Evolutionary conservation across 2,797 vertebrate species (phyloP).

Genomic region (Caiman crocodilus): DNA sequence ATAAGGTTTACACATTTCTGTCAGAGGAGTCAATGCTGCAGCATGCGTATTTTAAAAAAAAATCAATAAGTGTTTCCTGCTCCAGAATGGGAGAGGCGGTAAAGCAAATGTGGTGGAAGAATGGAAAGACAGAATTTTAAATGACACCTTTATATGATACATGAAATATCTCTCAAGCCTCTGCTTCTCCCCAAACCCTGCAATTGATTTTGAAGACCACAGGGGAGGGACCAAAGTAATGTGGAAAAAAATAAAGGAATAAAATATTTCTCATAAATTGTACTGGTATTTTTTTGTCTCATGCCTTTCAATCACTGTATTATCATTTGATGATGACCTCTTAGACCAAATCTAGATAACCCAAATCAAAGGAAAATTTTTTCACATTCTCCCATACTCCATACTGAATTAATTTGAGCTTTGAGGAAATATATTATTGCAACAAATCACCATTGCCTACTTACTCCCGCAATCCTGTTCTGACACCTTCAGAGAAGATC

Average conservation of each 20-base stretch:
- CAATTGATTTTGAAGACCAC: background rate
- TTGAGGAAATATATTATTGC: conserved; percentile 31
- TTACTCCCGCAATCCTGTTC: conserved; percentile 33
- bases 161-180: background rate
- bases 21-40: background rate
- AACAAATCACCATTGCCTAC: conserved; percentile 39
- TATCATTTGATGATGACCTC: conserved; percentile 40
- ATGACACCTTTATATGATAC: background rate
- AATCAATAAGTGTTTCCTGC: background rate
- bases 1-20: conserved; percentile 56
- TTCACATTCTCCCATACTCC: background rate
- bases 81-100: background rate
- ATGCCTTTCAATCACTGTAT: background rate
- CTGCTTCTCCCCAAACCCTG: background rate
- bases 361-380: conserved; percentile 20
- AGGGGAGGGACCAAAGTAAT: background rate
- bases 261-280: conserved; percentile 15
- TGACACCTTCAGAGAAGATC: conserved; percentile 69
- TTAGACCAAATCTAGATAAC: conserved; percentile 21
- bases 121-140: background rate
- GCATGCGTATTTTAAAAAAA: background rate
- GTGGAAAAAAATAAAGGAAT: background rate
- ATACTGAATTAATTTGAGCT: conserved; percentile 5
- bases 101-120: background rate
- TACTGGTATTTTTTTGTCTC: background rate